Conservation (phyloP, 2,888 invertebrate genomes). For the Sesia apiformis region DNA sequence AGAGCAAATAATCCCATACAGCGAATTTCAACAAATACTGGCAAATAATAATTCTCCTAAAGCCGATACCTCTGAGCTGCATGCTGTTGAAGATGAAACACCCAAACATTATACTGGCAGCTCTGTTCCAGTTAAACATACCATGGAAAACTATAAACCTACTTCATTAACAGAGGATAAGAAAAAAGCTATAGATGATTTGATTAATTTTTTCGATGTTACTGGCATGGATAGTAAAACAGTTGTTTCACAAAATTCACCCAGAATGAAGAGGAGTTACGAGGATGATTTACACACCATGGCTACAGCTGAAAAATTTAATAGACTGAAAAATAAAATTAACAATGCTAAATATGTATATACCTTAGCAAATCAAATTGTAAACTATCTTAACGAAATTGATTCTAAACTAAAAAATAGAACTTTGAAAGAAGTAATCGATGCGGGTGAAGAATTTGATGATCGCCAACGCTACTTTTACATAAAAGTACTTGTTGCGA, state of each 20-base stretch:
- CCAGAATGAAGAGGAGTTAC: conserved; percentile 42
- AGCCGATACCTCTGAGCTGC: background rate
- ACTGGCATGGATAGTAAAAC: conserved; percentile 29
- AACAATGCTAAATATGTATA: conserved; percentile 39
- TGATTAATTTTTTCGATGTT: conserved; percentile 54
- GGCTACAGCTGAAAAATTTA: conserved; percentile 32
- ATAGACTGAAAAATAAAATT: conserved; percentile 36
- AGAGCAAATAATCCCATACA: conserved; percentile 52
- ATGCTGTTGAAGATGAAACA: conserved; percentile 20
- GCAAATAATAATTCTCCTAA: background rate
- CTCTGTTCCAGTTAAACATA: conserved; percentile 12
- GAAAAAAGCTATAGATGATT: conserved; percentile 56
- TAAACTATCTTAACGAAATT: conserved; percentile 47
- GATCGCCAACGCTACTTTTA: conserved; percentile 38
- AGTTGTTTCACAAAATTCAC: conserved; percentile 10
- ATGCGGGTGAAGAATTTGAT: conserved; percentile 46
- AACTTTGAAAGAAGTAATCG: conserved; percentile 34
- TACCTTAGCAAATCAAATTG: conserved; percentile 33
- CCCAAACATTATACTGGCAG: conserved; percentile 18
- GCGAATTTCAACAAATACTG: conserved; percentile 12
- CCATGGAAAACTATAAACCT: conserved; percentile 8
- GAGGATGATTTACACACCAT: conserved; percentile 35
- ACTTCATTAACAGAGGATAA: conserved; percentile 37
- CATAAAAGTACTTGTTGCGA: conserved; percentile 35
- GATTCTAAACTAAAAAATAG: conserved; percentile 37